These are phyloP conservation scores for Romanogobio albipinnatus DNA, from an alignment of 2,113 vertebrate genomes.

Conservation along the genomic window DNA sequence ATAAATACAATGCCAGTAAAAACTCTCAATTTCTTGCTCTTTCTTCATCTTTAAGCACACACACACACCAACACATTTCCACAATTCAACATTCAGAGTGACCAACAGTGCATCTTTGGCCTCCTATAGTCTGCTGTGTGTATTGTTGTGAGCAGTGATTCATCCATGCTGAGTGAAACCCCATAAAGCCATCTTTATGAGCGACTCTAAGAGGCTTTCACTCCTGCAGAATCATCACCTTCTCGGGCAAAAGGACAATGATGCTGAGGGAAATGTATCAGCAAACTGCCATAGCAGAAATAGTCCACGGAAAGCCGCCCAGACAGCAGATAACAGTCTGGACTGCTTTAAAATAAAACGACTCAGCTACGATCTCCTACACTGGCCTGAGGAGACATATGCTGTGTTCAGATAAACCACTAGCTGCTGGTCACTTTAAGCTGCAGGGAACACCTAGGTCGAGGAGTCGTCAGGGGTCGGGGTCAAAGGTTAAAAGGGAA, in stretches of 20 bases:
- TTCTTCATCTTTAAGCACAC: background rate
- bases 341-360: conserved; percentile 37
- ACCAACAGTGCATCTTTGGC: background rate
- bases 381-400: background rate
- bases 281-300: conserved; percentile 26
- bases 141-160: conserved; percentile 39
- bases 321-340: conserved; percentile 36
- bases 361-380: background rate
- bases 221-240: conserved; percentile 57
- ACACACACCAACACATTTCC: conserved; percentile 12
- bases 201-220: conserved; percentile 57
- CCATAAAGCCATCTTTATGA: conserved; percentile 53
- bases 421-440: background rate
- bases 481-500: conserved; percentile 50
- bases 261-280: conserved; percentile 43
- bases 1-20: background rate
- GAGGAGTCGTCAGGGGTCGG: conserved; percentile 22
- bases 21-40: background rate
- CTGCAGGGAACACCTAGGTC: conserved; percentile 23
- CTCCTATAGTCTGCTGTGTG: conserved; percentile 36
- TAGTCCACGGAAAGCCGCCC: conserved; percentile 1
- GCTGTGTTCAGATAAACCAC: conserved; percentile 11
- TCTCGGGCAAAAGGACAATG: conserved; percentile 26
- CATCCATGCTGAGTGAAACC: conserved; percentile 31
- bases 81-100: conserved; percentile 10